Evolutionary conservation across 1,140 invertebrate species (phyloP), one percentile per base, ranked within the genome.

Genomic region (Eriocheir sinensis): DNA sequence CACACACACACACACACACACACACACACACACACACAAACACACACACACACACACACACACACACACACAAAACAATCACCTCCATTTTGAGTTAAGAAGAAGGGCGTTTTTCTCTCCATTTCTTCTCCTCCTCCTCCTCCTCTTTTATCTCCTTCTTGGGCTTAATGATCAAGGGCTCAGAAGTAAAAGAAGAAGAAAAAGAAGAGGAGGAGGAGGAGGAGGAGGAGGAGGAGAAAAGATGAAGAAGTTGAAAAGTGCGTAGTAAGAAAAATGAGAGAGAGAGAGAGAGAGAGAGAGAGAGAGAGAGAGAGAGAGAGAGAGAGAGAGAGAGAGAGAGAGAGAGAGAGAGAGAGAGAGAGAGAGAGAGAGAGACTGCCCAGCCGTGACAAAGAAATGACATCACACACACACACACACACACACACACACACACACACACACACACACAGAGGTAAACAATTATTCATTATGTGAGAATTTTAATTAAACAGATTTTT

Each of bases 231-330:
- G 60, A 72, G n/a, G 27, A n/a, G n/a, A 21, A 72, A n/a, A n/a
- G 48, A 91, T 27, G 32, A 44, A 90, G 89, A 92, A 4, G 32
- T 32, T 27, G 72, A 92, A 34, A 40, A 34, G 44, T 21, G 40
- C 3, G 8, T 32, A 83, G 30, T 38, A 72, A 92, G 60, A 60
- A n/a, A 83, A 41, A 89, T 38, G 30, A 92, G 3, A 80, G 48
- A 41, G 34, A 93, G 79, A 85, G 80, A 85, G 72, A 81, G 91
- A 83, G 91, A 44, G 41, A 40, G 80, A 41, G 41, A 85, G 80
- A 85, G 38, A 40, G 72, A 92, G 60, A 83, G 38, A 72, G 89
- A 60, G 34, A 85, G 91, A 85, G 80, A 38, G 21, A 85, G 27
- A 85, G 91, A 83, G 80, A 44, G 36, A 72, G 53, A 72, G 30